Percentiles rank a stretch among this genome's conserved stretches.
Evolutionary conservation across 2,797 vertebrate genomes (phyloP).

Genomic region (Hippocampus kuda): DNA sequence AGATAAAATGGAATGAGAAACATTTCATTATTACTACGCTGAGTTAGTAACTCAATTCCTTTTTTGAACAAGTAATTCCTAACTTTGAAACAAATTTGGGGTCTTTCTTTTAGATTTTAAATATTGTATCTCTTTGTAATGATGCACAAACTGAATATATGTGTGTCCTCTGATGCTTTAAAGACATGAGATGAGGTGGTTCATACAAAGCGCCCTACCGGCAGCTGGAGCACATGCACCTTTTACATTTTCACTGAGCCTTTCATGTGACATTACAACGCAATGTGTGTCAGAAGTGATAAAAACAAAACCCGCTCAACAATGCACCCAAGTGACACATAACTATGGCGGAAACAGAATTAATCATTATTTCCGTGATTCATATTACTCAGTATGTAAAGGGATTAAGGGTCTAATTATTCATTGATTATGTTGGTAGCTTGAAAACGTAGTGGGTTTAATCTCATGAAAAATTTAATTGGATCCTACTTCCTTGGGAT

Average conservation of each 20-base stretch:
- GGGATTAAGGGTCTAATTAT: conserved; percentile 41
- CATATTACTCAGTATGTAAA: conserved; percentile 33
- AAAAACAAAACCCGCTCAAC: background rate
- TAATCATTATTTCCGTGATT: conserved; percentile 33
- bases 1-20: too few species aligned
- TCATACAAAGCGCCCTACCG: background rate
- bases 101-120: too few species aligned
- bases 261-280: conserved; percentile 1
- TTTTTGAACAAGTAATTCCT: too few species aligned
- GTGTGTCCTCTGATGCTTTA: background rate
- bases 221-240: background rate
- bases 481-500: background rate
- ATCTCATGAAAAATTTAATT: conserved; percentile 10
- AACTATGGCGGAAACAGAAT: conserved; percentile 13
- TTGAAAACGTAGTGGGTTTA: conserved; percentile 23
- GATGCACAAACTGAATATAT: background rate
- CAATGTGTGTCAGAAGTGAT: conserved; percentile 8
- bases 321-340: conserved; percentile 12
- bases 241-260: background rate
- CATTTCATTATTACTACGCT: too few species aligned
- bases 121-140: background rate
- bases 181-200: background rate
- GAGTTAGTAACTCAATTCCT: too few species aligned
- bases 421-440: conserved; percentile 27
- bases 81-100: too few species aligned